Evolutionary conservation across 2,113 vertebrate genomes (phyloP), one percentile per base, ranked within the genome.

Genomic region (Tylochromis polylepis): DNA sequence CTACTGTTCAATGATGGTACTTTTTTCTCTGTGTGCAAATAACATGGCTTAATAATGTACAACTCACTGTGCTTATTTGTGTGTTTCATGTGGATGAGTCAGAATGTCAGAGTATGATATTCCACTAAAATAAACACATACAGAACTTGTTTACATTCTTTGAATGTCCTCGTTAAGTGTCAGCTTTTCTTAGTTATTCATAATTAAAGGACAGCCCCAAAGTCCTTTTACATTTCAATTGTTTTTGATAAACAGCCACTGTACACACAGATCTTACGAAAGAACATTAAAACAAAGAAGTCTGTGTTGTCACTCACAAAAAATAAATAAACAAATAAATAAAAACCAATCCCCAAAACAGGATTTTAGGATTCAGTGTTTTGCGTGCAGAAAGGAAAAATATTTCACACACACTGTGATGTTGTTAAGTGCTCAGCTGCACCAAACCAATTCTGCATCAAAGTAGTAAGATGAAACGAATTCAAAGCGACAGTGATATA

Each of bases 361-460:
- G 80, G 55, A 59, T 85, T 72, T 49, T 57, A 36, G 38, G 53
- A 81, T 72, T 83, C 58, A 15, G 60, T 79, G 34, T 82, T 83
- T 80, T 88, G 80, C 67, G 60, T 67, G 88, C 27, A 70, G 62
- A 78, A 86, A 79, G 84, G 60, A 31, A 82, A 88, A 84, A 85
- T 85, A 85, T 90, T 87, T 59, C 88, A 86, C 86, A 84, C 78
- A 88, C 77, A 41, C 90, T 89, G 75, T 90, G 89, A 94, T 94
- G 88, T 86, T 93, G 89, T 91, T 90, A 91, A 94, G 95, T 93
- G 92, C 89, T 86, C 80, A 5, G 85, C 90, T 90, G 81, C 86
- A 93, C 86, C 77, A 92, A 94, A 94, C 89, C 93, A 94, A 94
- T 94, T 95, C 93, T 90, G 90, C 89, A 94, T 94, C 89, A 95